Percentiles rank a stretch among this genome's conserved stretches.
Evolutionary conservation across 2,888 invertebrate genomes (phyloP).

Genomic region (Hedya salicella): DNA sequence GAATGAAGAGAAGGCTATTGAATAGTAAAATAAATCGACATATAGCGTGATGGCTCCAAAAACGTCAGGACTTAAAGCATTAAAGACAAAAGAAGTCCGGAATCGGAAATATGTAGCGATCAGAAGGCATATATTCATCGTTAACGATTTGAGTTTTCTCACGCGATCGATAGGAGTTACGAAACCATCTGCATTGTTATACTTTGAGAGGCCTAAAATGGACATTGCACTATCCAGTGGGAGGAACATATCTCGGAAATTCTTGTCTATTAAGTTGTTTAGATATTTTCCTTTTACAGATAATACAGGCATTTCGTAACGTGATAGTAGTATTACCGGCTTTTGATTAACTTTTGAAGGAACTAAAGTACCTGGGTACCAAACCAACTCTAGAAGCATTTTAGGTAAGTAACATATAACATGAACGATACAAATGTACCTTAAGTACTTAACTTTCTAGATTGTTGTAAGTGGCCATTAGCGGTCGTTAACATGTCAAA

Average conservation of each 20-base stretch:
- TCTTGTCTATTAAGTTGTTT: background rate
- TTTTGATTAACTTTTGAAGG: too few species aligned
- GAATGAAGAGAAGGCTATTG: background rate
- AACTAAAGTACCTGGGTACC: too few species aligned
- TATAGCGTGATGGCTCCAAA: background rate
- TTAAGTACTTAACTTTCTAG: too few species aligned
- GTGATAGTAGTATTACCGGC: too few species aligned
- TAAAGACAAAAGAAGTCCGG: background rate
- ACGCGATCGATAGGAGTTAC: background rate
- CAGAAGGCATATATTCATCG: background rate
- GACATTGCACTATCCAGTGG: background rate
- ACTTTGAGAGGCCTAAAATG: conserved; percentile 1
- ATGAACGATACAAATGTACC: too few species aligned
- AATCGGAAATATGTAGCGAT: conserved; percentile 2
- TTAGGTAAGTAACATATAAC: too few species aligned
- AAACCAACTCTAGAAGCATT: too few species aligned
- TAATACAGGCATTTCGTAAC: background rate
- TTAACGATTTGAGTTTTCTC: background rate
- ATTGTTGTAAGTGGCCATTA: too few species aligned
- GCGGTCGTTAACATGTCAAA: too few species aligned
- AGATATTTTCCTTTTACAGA: conserved; percentile 16
- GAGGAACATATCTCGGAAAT: conserved; percentile 1
- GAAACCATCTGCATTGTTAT: background rate
- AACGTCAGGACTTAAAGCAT: too few species aligned
- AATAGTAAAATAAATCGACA: background rate